phyloP scores from a whole-genome alignment of 2,797 vertebrate genomes.

The Aplochiton taeniatus region DNA sequence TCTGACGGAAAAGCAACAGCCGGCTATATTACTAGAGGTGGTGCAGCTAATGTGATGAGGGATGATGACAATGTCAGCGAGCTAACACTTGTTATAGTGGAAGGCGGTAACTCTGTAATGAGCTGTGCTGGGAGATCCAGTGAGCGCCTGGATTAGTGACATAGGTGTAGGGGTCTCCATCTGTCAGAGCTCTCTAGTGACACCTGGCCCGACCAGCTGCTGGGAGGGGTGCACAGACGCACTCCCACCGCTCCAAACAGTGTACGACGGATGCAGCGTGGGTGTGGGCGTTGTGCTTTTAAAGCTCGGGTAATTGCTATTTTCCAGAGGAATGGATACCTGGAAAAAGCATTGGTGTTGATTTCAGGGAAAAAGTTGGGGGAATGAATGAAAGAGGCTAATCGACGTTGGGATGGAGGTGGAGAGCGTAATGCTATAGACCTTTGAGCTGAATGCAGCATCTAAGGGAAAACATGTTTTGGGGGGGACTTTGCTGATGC shows the following conservation, averaged over 20 bases:
- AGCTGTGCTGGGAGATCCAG: slow-evolving; percentile 16
- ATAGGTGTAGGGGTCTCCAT: neutral
- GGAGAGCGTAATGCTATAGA: slow-evolving; percentile 13
- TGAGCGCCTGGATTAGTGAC: slow-evolving; percentile 1
- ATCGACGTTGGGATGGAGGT: neutral
- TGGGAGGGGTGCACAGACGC: neutral
- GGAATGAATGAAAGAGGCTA: slow-evolving; percentile 16
- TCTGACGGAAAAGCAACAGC: slow-evolving; percentile 36
- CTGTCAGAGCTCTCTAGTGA: slow-evolving; percentile 2
- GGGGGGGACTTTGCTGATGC: neutral
- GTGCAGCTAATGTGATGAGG: slow-evolving; percentile 23
- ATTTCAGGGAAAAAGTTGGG: slow-evolving; percentile 18
- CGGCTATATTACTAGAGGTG: slow-evolving; percentile 30
- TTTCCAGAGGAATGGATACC: slow-evolving; percentile 34
- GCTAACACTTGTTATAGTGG: slow-evolving; percentile 7
- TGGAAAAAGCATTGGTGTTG: slow-evolving; percentile 35
- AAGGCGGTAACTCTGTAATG: slow-evolving; percentile 1
- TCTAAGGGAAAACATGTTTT: slow-evolving; percentile 12
- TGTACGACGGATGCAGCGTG: neutral
- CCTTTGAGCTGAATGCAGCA: slow-evolving; percentile 13
- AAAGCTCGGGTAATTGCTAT: slow-evolving; percentile 22
- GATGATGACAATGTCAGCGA: slow-evolving; percentile 32
- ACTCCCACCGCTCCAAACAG: slow-evolving; percentile 9
- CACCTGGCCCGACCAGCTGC: slow-evolving; percentile 3
- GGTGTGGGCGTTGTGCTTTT: slow-evolving; percentile 1